A percentile compares a stretch with the other conserved stretches of the same genome.
Conservation (phyloP, 2,113 vertebrate genomes). For the human (Homo sapiens) region DNA sequence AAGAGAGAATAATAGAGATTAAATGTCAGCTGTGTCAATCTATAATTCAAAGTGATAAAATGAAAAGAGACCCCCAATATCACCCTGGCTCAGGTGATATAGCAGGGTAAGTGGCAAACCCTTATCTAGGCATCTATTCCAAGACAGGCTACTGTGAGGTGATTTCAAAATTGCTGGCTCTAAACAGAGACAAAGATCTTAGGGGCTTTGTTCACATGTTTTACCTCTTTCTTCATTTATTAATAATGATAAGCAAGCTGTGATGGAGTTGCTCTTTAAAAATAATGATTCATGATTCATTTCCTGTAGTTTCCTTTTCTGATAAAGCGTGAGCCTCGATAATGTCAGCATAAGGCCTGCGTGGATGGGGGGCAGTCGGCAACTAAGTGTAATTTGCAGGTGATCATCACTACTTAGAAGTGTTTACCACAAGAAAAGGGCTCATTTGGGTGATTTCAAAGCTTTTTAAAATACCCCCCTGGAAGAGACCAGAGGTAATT, state of each 20-base stretch:
- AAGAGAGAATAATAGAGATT: not conserved
- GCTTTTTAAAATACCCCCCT: slow-evolving; percentile 18
- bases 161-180: not conserved
- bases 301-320: not conserved
- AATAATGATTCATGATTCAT: not conserved
- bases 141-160: not conserved
- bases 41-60: not conserved
- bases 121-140: not conserved
- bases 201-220: not conserved
- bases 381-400: slow-evolving; percentile 32
- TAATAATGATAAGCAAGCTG: slow-evolving; percentile 14
- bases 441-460: slow-evolving; percentile 40
- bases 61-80: not conserved
- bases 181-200: not conserved
- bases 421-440: slow-evolving; percentile 25
- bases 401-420: slow-evolving; percentile 32
- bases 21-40: not conserved
- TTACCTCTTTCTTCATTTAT: not conserved
- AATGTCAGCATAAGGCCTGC: not conserved
- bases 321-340: not conserved
- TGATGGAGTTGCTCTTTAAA: slow-evolving; percentile 8
- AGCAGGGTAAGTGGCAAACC: not conserved
- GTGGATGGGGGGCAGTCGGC: not conserved
- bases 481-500: not conserved
- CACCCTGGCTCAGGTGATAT: not conserved